Base-by-base conservation (phyloP, 1,140 invertebrate genomes). In the Nasonia longicornis region DNA sequence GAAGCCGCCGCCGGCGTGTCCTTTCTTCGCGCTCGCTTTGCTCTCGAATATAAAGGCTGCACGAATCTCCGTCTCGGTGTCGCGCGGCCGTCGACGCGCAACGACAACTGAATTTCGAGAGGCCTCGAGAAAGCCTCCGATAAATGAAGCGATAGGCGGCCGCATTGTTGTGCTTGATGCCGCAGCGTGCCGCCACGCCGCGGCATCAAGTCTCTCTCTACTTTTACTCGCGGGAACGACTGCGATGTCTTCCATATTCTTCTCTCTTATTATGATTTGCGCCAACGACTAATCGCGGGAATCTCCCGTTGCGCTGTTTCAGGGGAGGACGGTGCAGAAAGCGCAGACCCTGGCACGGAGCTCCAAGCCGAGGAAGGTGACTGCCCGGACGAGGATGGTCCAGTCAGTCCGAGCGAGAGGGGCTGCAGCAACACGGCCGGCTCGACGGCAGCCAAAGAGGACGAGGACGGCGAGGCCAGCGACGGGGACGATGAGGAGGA, bases 291-390 rank as follows among this genome's bases (percentile, higher is more conserved):
- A 20, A 63, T 63, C n/a, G 58, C 4, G 3, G 58, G 1, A 29
- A 67, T 67, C 10, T 8, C 10, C 10, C 8, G 1, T 64, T 64
- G 52, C 10, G 82, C 84, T 86, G 85, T 92, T 92, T 2, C 87
- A 93, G 92, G 92, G 92, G 92, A 93, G 91, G 92, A 92, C 86
- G 92, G 92, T 82, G 89, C 90, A 80, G 91, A 91, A 87, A 90
- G 89, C 80, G 89, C 92, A 84, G 92, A 88, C 79, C 88, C 92
- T 84, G 88, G 89, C 63, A 90, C 90, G 87, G 92, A 88, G 85
- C 89, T 89, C 87, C 92, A 88, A 87, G 90, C 88, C 69, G 90
- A 92, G 76, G 92, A 92, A 80, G 92, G 90, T 75, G 92, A 93
- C 69, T 92, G 92, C 81, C 91, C 88, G 11, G 91, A 91, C 75